Percentiles rank a stretch among this genome's conserved stretches.
Conservation (phyloP, 2,113 vertebrate genomes). For the Alectura lathami region DNA sequence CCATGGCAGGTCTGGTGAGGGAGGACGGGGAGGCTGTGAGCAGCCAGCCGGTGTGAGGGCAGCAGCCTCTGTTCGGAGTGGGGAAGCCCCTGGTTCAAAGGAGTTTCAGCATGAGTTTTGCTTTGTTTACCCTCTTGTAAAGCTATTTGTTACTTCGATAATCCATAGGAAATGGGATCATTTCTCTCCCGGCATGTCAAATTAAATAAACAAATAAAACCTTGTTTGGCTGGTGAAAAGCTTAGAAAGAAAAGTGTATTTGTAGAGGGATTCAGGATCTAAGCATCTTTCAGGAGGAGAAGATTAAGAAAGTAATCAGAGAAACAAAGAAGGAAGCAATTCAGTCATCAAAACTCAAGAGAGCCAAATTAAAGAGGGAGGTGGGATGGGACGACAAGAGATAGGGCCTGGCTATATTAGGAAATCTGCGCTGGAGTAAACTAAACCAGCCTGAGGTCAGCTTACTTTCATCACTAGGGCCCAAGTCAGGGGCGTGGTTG, state of each 20-base stretch:
- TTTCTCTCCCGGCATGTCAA: constrained; percentile 63
- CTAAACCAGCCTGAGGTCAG: not conserved
- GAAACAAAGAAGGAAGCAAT: constrained; percentile 50
- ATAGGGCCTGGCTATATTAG: constrained; percentile 47
- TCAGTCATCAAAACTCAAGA: constrained; percentile 44
- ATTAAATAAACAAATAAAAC: constrained; percentile 75
- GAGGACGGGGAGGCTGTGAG: not conserved
- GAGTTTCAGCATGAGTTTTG: constrained; percentile 36
- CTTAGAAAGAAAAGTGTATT: constrained; percentile 66
- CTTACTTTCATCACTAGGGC: constrained; percentile 18
- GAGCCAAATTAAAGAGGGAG: constrained; percentile 10
- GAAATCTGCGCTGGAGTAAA: constrained; percentile 34
- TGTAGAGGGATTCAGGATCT: constrained; percentile 63
- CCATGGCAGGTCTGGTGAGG: not conserved
- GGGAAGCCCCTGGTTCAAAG: constrained; percentile 45
- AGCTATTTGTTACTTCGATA: constrained; percentile 64
- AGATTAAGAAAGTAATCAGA: constrained; percentile 68
- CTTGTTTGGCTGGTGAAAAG: constrained; percentile 64
- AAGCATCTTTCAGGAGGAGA: constrained; percentile 62
- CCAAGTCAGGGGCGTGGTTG: not conserved
- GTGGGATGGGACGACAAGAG: not conserved
- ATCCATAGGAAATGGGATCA: constrained; percentile 70
- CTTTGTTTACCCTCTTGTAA: constrained; percentile 71
- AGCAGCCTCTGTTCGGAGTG: not conserved
- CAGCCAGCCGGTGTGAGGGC: not conserved